A percentile compares a stretch with the other conserved stretches of the same genome.
These are phyloP conservation scores for Orchesella flavescens DNA, from an alignment of 2,888 invertebrate genomes.

Conservation along the genomic window DNA sequence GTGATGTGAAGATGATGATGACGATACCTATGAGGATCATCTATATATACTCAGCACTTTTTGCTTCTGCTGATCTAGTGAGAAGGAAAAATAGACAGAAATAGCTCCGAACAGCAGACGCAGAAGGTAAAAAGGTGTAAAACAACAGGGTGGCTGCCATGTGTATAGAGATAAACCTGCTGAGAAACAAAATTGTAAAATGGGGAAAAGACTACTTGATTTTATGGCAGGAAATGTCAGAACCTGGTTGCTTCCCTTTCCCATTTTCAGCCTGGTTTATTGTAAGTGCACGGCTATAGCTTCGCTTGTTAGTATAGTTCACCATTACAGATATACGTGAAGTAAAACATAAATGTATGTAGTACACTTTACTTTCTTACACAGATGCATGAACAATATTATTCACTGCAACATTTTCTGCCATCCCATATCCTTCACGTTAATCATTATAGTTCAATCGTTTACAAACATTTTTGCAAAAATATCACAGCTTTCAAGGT, in stretches of 20 bases:
- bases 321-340: too few relatives aligned
- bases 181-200: slow-evolving; percentile 34
- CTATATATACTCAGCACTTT: too few relatives aligned
- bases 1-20: not conserved
- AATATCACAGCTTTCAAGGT: slow-evolving; percentile 50
- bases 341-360: too few relatives aligned
- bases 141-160: slow-evolving; percentile 49
- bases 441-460: slow-evolving; percentile 40
- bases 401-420: too few relatives aligned
- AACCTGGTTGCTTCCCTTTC: slow-evolving; percentile 25
- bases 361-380: too few relatives aligned
- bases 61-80: not conserved
- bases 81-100: slow-evolving; percentile 44
- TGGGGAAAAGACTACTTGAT: slow-evolving; percentile 41
- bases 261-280: slow-evolving; percentile 22
- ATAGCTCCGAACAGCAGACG: slow-evolving; percentile 37
- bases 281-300: not conserved
- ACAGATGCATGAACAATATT: too few relatives aligned
- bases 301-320: not conserved
- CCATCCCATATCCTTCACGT: slow-evolving; percentile 33
- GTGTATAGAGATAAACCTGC: slow-evolving; percentile 33
- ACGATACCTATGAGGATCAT: too few relatives aligned
- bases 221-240: slow-evolving; percentile 56
- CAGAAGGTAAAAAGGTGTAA: slow-evolving; percentile 62
- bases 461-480: slow-evolving; percentile 51